phyloP scores from a whole-genome alignment of 2,888 invertebrate genomes.

The Orchestes rusci region DNA sequence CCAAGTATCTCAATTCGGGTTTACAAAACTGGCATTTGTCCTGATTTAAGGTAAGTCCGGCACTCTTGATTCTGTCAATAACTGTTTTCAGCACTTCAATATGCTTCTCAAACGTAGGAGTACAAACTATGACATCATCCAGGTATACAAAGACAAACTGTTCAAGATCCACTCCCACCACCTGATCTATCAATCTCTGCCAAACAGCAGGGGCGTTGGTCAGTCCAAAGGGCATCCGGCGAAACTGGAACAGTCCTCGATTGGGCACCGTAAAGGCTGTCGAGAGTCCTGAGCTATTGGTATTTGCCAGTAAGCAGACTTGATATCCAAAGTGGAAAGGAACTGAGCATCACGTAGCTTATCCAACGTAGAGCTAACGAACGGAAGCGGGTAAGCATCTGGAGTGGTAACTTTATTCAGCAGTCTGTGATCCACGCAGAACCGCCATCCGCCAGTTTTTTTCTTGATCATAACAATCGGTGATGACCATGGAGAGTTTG shows the following conservation, averaged over 20 bases:
- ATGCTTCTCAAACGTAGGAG: too few species aligned
- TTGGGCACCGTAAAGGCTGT: too few species aligned
- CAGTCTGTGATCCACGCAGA: too few species aligned
- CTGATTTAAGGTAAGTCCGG: too few species aligned
- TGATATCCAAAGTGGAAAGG: slow-evolving; percentile 9
- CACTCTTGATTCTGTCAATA: too few species aligned
- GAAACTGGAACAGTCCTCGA: too few species aligned
- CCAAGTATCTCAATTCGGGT: slow-evolving; percentile 24
- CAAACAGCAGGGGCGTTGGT: slow-evolving; percentile 33
- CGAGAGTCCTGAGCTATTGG: not conserved
- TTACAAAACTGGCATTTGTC: too few species aligned
- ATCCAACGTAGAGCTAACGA: slow-evolving; percentile 11
- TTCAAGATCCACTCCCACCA: too few species aligned
- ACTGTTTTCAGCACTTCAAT: too few species aligned
- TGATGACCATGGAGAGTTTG: too few species aligned
- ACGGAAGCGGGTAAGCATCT: slow-evolving; percentile 11
- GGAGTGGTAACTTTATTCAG: slow-evolving; percentile 6
- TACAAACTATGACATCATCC: slow-evolving; percentile 18
- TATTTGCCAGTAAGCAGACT: slow-evolving; percentile 4
- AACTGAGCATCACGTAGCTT: slow-evolving; percentile 9
- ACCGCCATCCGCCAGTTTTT: not conserved
- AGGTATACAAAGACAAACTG: slow-evolving; percentile 11
- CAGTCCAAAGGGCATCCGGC: slow-evolving; percentile 33
- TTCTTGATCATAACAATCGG: slow-evolving; percentile 3
- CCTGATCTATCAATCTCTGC: slow-evolving; percentile 15